Evolutionary conservation across 2,797 vertebrate genomes (phyloP), one percentile per base, ranked within the genome.

Genomic region (Karalla daura): DNA sequence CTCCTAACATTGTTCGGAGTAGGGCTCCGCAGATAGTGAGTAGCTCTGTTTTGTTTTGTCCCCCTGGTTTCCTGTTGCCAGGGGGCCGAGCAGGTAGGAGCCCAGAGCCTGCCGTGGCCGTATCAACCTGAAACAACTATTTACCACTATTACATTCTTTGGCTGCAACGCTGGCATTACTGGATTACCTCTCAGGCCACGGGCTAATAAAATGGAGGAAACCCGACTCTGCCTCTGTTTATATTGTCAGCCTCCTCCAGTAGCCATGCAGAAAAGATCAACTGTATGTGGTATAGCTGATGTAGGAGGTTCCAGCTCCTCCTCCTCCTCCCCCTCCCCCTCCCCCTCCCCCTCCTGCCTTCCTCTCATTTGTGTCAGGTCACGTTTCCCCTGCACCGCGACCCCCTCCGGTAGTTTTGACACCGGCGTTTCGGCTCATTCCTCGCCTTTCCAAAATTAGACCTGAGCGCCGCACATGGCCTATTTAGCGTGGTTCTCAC

Each of bases 361-460:
- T 32, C 27, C 5, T 3, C 12, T 17, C 24, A 46, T 62, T 49
- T 43, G n/a, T 62, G 27, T 59, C 13, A 13, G 27, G 33, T 33
- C 63, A 37, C 7, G 33, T 35, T 18, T 63, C 15, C 18, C 3
- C 49, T 18, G 24, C 10, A 45, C 17, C n/a, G 47, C 0, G 6
- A 51, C 44, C 47, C 28, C 50, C 36, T 67, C 17, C 4, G 2
- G 43, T 74, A 2, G 36, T 74, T 78, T 62, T 43, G 61, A 80
- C 56, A 55, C 58, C 21, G 41, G 49, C 4, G 2, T 51, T 73
- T 60, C 41, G 64, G 12, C 45, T 59, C 30, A 32, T 52, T 77
- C 51, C 15, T 23, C 14, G 33, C n/a, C 23, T 45, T 70, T 71
- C 76, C 47, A 76, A 64, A 76, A 58, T 70, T 71, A 70, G 64